A percentile compares a stretch with the other conserved stretches of the same genome.
Conservation (phyloP, 2,797 vertebrate genomes). For the Gastrophryne carolinensis region DNA sequence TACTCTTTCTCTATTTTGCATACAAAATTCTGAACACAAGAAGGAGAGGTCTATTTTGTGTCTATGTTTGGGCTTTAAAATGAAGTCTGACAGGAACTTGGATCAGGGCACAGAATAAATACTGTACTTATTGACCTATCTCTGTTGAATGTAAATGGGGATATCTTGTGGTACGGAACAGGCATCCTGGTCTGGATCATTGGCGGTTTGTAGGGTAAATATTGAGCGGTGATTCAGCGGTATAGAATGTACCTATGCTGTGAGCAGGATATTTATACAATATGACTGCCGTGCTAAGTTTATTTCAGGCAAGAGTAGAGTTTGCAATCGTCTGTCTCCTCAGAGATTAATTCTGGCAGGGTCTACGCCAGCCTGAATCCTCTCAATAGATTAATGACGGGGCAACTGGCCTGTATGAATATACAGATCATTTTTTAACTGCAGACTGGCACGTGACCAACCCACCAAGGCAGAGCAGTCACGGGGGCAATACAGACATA, state of each 20-base stretch:
- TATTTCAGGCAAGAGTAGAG: slow-evolving; percentile 14
- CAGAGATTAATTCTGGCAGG: not conserved
- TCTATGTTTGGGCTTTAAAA: too few species aligned
- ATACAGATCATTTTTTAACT: too few species aligned
- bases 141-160: not conserved
- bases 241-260: slow-evolving; percentile 23
- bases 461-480: too few species aligned
- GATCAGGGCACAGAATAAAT: not conserved
- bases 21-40: too few species aligned
- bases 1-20: too few species aligned
- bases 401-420: too few species aligned
- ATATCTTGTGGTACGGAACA: not conserved
- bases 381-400: not conserved
- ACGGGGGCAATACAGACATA: too few species aligned
- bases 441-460: too few species aligned
- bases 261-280: not conserved
- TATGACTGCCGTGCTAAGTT: not conserved
- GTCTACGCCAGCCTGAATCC: not conserved
- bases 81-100: too few species aligned
- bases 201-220: not conserved
- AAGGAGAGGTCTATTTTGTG: too few species aligned
- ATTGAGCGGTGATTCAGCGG: slow-evolving; percentile 12
- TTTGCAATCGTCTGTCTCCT: slow-evolving; percentile 10
- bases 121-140: not conserved
- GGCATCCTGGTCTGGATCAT: not conserved